Evolutionary conservation across 2,797 vertebrate genomes (phyloP), one percentile per base, ranked within the genome.

Genomic region (Hemibagrus guttatus): DNA sequence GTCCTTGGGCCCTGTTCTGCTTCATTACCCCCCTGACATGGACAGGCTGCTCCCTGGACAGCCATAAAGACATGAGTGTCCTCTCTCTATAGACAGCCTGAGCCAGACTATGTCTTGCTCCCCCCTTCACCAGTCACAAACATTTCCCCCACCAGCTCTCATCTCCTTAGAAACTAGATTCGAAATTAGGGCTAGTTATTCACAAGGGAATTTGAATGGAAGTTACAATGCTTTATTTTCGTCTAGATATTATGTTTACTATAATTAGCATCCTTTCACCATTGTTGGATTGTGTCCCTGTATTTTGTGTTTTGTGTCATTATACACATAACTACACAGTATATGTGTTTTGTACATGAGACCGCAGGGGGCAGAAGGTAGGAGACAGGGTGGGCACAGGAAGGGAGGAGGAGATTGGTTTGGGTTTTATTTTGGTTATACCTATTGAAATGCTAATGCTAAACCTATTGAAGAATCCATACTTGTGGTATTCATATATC

Each of bases 1-100:
- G 95, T 95, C 95, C 94, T 95, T 95, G 95, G 93, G 93, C 80
- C 87, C 91, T 91, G 95, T 95, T 95, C 94, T 94, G 94, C 92
- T 93, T 95, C 95, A 95, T 95, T 95, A 95, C 95, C 93, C 92
- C 92, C 93, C 94, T 87, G 89, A 93, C 92, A 93, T 64, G 85
- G 87, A 94, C 93, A 95, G 92, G 92, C 94, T 92, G 94, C 93
- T 96, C 95, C 95, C 95, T 89, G 91, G 93, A 93, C 91, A 91
- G 92, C 94, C 90, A 93, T 94, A 94, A 94, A 95, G 92, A 94
- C 93, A 94, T 71, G 83, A 93, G 92, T 93, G 93, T 94, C 94
- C 90, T 85, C 87, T 90, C 86, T 90, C 85, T 61, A 83, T 35
- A 75, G 84, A 83, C 90, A 87, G 75, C 84, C 78, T 78, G 66